Percentiles rank a stretch among this genome's conserved stretches.
These are phyloP conservation scores for Siniperca chuatsi DNA, from an alignment of 2,113 vertebrate species.

Conservation along the genomic window DNA sequence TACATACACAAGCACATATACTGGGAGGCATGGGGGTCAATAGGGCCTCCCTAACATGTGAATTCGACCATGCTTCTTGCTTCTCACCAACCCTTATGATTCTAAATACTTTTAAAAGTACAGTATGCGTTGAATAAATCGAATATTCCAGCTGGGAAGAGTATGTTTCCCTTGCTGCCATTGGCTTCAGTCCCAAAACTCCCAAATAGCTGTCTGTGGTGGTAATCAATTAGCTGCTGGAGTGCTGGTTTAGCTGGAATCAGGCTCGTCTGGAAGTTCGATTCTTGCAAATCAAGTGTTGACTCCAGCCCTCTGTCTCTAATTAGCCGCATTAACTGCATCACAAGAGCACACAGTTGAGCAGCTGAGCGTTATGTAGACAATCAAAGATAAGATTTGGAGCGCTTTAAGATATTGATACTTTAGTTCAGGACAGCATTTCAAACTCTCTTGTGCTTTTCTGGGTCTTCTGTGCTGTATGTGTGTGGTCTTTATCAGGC, in stretches of 20 bases:
- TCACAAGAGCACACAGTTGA: slow-evolving; percentile 26
- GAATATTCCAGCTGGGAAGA: background rate
- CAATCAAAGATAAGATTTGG: slow-evolving; percentile 47
- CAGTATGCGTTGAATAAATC: background rate
- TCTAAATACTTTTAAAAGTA: background rate
- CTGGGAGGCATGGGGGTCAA: background rate
- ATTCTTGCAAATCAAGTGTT: slow-evolving; percentile 44
- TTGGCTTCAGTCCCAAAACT: slow-evolving; percentile 1
- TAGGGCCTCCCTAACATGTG: background rate
- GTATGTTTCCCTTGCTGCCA: background rate
- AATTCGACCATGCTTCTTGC: background rate
- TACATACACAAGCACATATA: background rate
- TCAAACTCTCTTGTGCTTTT: slow-evolving; percentile 4
- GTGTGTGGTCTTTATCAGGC: slow-evolving; percentile 21
- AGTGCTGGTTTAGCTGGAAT: slow-evolving; percentile 42
- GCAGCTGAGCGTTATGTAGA: slow-evolving; percentile 21
- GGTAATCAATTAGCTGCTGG: slow-evolving; percentile 27
- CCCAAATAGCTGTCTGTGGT: slow-evolving; percentile 2
- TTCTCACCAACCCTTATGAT: background rate
- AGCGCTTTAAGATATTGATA: slow-evolving; percentile 39
- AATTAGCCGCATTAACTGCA: slow-evolving; percentile 59
- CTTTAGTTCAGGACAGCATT: slow-evolving; percentile 23
- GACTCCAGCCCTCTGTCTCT: slow-evolving; percentile 30
- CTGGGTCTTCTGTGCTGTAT: background rate
- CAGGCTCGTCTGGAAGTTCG: slow-evolving; percentile 6